These are phyloP conservation scores for Luperina nickerlii DNA, from an alignment of 2,888 invertebrate species.

Conservation along the genomic window DNA sequence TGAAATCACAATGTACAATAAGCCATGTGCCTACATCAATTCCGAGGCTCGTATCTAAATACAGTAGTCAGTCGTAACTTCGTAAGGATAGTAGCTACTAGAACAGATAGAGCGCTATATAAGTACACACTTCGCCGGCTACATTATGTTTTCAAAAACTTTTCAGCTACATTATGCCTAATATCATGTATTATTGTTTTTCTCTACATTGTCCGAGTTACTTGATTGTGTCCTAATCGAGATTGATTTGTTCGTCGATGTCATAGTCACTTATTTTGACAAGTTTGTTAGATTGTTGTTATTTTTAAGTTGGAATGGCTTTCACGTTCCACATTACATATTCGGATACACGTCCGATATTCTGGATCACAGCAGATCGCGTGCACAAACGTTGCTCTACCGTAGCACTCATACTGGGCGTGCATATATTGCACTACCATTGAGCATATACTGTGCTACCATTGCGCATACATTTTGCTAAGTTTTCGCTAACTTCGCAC, in stretches of 20 bases:
- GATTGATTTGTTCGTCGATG: conserved; percentile 11
- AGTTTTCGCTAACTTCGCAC: not conserved
- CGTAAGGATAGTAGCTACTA: conserved; percentile 43
- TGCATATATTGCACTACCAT: not conserved
- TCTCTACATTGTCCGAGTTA: conserved; percentile 56
- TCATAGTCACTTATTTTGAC: not conserved
- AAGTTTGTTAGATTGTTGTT: conserved; percentile 9
- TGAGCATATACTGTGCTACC: not conserved
- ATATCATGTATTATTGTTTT: conserved; percentile 54
- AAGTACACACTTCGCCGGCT: conserved; percentile 30
- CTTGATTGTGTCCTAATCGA: conserved; percentile 4
- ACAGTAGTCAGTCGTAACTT: conserved; percentile 62
- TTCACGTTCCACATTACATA: not conserved
- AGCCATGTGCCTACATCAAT: conserved; percentile 49
- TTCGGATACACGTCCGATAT: not conserved
- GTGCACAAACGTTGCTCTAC: not conserved
- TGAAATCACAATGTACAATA: conserved; percentile 22
- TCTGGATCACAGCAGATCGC: not conserved
- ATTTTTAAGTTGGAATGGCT: conserved; percentile 16
- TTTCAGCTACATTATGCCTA: conserved; percentile 52
- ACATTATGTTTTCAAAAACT: conserved; percentile 40
- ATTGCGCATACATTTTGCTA: not conserved
- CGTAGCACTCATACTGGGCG: not conserved
- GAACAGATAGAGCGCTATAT: conserved; percentile 29
- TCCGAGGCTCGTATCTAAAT: conserved; percentile 59